A percentile compares a stretch with the other conserved stretches of the same genome.
Evolutionary conservation across 35 echinoderm and acorn worm species (phyloP).

Genomic region (Heliocidaris tuberculata): DNA sequence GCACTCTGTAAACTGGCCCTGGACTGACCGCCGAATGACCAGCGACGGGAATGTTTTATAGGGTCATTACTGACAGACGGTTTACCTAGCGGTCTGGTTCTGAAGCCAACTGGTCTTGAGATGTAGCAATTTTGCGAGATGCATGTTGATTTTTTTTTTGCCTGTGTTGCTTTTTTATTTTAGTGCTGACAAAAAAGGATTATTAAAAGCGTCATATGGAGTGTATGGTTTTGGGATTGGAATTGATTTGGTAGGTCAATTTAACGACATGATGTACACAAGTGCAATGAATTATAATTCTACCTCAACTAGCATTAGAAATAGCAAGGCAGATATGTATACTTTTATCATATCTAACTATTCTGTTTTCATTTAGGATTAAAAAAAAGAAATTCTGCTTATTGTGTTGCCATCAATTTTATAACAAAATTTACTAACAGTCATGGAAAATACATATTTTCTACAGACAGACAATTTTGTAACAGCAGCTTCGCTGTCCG

Average conservation of each 20-base stretch:
- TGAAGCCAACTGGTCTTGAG: neutral
- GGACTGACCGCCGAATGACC: neutral
- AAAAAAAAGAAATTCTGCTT: neutral
- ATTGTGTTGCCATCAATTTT: neutral
- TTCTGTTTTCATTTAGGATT: no score
- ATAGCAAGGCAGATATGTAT: neutral
- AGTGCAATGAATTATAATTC: no score
- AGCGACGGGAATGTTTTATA: neutral
- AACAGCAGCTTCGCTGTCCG: neutral
- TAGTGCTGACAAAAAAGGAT: neutral
- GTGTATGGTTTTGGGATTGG: neutral
- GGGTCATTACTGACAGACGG: neutral
- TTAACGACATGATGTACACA: neutral
- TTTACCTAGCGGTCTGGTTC: neutral
- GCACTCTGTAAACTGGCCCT: neutral
- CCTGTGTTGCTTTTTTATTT: neutral
- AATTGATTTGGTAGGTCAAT: neutral
- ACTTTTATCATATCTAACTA: neutral
- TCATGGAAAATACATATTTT: neutral
- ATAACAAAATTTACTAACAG: neutral
- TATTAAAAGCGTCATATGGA: neutral
- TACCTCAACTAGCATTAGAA: no score
- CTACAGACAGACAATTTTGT: neutral
- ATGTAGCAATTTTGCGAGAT: neutral
- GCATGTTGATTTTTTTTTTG: neutral